A percentile compares a stretch with the other conserved stretches of the same genome.
Conservation (phyloP, 2,113 vertebrate genomes). For the Bucco capensis region DNA sequence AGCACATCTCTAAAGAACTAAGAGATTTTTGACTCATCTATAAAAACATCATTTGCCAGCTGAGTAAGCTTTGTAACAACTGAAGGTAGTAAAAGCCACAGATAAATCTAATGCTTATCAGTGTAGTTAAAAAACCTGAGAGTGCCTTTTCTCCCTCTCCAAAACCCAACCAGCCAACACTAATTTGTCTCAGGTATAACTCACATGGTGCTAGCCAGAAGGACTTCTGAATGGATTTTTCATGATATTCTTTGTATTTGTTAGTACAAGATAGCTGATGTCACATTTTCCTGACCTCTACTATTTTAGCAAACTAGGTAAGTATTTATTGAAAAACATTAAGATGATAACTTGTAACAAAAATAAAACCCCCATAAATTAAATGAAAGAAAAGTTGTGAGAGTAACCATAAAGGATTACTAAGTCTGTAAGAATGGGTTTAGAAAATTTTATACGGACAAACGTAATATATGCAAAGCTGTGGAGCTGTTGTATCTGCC, state of each 20-base stretch:
- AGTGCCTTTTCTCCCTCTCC: not conserved
- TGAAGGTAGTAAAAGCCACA: not conserved
- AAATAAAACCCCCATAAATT: not conserved
- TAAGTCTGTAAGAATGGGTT: not conserved
- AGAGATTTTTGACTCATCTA: not conserved
- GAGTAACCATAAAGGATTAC: not conserved
- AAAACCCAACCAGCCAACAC: not conserved
- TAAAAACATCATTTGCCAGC: not conserved
- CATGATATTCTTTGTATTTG: not conserved
- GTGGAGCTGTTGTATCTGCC: not conserved
- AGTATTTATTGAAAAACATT: not conserved
- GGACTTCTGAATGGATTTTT: not conserved
- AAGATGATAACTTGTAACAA: not conserved
- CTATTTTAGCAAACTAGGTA: not conserved
- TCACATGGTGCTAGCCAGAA: not conserved
- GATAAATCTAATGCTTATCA: not conserved
- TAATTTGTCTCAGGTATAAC: not conserved
- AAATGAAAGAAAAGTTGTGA: not conserved
- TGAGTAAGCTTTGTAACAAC: not conserved
- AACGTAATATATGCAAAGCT: not conserved
- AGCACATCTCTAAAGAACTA: not conserved
- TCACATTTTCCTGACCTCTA: not conserved
- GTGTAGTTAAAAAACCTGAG: not conserved
- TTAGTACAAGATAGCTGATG: not conserved
- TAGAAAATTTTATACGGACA: not conserved